A percentile compares a stretch with the other conserved stretches of the same genome.
Conservation (phyloP, 1,140 invertebrate species). For the Polypedilum vanderplanki region DNA sequence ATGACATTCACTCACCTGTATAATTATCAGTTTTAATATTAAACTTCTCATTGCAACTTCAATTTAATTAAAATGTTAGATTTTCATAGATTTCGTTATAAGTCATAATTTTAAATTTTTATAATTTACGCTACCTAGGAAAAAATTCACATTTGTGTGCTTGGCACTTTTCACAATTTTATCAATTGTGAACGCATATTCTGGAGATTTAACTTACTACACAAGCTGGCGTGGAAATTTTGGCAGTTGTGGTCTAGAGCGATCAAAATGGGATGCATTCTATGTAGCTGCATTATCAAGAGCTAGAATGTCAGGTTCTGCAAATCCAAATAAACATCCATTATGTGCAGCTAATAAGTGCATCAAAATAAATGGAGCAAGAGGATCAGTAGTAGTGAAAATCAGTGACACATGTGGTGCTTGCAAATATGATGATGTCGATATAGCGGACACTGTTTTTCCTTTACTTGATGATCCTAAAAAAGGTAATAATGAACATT, state of each 20-base stretch:
- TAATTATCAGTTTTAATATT: too few species aligned
- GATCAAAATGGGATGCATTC: neutral
- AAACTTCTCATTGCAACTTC: neutral
- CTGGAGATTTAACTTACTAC: neutral
- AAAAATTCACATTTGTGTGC: neutral
- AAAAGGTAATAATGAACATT: neutral
- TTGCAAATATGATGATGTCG: neutral
- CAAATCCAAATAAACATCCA: slow-evolving; percentile 11
- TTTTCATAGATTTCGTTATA: neutral
- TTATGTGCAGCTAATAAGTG: neutral
- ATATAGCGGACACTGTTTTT: neutral
- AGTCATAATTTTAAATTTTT: neutral
- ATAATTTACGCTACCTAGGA: neutral
- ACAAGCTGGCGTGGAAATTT: neutral
- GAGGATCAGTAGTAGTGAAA: neutral
- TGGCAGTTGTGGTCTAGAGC: neutral
- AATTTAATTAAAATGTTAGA: neutral
- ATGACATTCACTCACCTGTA: too few species aligned
- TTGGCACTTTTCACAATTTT: neutral
- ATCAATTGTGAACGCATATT: neutral
- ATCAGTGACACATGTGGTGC: neutral
- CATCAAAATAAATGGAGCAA: neutral
- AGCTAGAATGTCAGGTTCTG: neutral
- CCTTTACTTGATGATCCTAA: neutral
- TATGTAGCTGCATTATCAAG: neutral